Evolutionary conservation across 2,888 invertebrate species (phyloP), one percentile per base, ranked within the genome.

Genomic region (Hirtodrosophila histrioides): DNA sequence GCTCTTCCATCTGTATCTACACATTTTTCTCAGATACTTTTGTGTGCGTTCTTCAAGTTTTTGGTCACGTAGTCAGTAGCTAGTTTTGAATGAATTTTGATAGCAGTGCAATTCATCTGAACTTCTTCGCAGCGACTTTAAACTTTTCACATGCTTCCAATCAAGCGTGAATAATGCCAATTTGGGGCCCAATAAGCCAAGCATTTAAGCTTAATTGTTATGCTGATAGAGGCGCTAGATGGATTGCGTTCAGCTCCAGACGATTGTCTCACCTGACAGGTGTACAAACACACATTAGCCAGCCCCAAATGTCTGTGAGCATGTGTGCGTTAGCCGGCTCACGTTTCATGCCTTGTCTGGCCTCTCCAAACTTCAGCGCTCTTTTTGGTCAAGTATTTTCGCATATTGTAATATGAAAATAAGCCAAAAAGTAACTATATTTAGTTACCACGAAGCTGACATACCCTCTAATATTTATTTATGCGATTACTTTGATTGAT

Each of bases 141-240:
- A 54, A 49, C 66, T 64, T 69, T 87, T 87, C 85, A 69, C 88
- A 88, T 85, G 85, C 68, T 64, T 77, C 86, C 71, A 74, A 79
- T 87, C 69, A 69, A 82, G 88, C 79, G 85, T 86, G 77, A 88
- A 88, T 88, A 86, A 88, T 88, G 77, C 68, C 79, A 81, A 86
- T 84, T 86, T 73, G 69, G 83, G 64, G 46, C 46, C 61, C 69
- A 78, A 72, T 69, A 57, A 76, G 69, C 76, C 51, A 71, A 61
- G 72, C 61, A 84, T 80, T 84, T 84, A 74, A 67, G 82, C 88
- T 83, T 88, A 82, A 82, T 82, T 88, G 82, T 86, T 88, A 82
- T 82, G 88, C 88, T 88, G 82, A 82, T 82, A 86, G 82, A 81
- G 82, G 82, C 82, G 88, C 83, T 88, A 82, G 88, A 86, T 88